These are phyloP conservation scores for Endotricha flammealis DNA, from an alignment of 2,888 invertebrate species.

Conservation along the genomic window DNA sequence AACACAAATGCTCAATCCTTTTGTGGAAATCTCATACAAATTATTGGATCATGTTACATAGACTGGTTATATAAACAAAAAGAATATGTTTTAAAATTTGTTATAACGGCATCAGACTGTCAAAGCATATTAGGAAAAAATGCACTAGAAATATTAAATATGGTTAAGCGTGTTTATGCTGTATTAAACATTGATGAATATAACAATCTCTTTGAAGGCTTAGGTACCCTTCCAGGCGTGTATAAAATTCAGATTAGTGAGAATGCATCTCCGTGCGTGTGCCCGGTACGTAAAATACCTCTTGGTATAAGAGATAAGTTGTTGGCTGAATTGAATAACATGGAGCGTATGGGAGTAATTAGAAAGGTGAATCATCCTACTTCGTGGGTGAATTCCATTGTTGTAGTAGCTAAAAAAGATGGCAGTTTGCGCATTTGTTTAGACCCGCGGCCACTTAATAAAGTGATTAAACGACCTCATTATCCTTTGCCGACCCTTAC, in stretches of 20 bases:
- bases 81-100: slow-evolving; percentile 10
- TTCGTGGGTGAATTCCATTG: slow-evolving; percentile 19
- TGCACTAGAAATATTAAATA: slow-evolving; percentile 5
- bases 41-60: slow-evolving; percentile 5
- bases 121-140: slow-evolving; percentile 13
- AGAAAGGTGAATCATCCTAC: slow-evolving; percentile 20
- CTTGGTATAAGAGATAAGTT: slow-evolving; percentile 11
- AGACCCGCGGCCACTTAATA: slow-evolving; percentile 16
- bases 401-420: slow-evolving; percentile 19
- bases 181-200: slow-evolving; percentile 5
- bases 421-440: slow-evolving; percentile 16
- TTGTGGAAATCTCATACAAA: slow-evolving; percentile 12
- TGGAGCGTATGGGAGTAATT: slow-evolving; percentile 19
- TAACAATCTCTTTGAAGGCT: slow-evolving; percentile 13
- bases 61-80: slow-evolving; percentile 10
- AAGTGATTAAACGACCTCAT: slow-evolving; percentile 12
- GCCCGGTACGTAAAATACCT: slow-evolving; percentile 13
- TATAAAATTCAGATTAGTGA: slow-evolving; percentile 10
- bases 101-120: slow-evolving; percentile 6
- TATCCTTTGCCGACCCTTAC: slow-evolving; percentile 16
- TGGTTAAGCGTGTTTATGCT: slow-evolving; percentile 10
- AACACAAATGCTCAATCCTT: no score
- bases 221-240: slow-evolving; percentile 13
- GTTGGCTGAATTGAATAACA: slow-evolving; percentile 2
- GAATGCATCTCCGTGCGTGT: slow-evolving; percentile 3